phyloP scores from a whole-genome alignment of 2,888 invertebrate species.

The Ennomos quercinarius region DNA sequence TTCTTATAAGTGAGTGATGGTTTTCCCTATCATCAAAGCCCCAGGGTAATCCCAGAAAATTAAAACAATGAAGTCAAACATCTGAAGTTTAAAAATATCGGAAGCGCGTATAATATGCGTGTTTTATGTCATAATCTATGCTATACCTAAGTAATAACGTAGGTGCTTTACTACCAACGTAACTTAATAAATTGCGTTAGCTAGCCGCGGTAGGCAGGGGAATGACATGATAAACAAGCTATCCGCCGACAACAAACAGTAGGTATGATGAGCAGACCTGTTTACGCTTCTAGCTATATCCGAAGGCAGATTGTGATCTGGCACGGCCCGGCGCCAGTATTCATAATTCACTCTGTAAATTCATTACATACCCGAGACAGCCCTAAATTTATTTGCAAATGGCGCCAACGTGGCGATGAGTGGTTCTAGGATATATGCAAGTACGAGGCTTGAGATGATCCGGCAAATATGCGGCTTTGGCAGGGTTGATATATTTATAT shows the following conservation, averaged over 20 bases:
- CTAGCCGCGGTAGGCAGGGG: conserved; percentile 48
- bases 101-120: no score
- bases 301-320: conserved; percentile 73
- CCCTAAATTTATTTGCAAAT: conserved; percentile 81
- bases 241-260: conserved; percentile 53
- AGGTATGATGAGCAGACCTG: conserved; percentile 65
- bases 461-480: conserved; percentile 31
- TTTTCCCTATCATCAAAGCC: conserved; percentile 1
- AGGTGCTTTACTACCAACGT: conserved; percentile 32
- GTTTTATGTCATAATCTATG: conserved; percentile 28
- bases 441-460: conserved; percentile 51
- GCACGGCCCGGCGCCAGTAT: conserved; percentile 70
- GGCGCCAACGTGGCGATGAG: conserved; percentile 78
- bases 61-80: conserved; percentile 7
- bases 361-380: conserved; percentile 79
- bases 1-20: no score
- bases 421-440: conserved; percentile 73
- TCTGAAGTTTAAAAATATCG: conserved; percentile 17
- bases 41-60: conserved; percentile 12
- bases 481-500: conserved; percentile 25
- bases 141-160: conserved; percentile 22
- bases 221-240: conserved; percentile 60
- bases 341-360: conserved; percentile 79
- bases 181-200: conserved; percentile 54
- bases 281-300: conserved; percentile 63